phyloP scores from a whole-genome alignment of 2,888 invertebrate genomes.

The Argyresthia goedartella region DNA sequence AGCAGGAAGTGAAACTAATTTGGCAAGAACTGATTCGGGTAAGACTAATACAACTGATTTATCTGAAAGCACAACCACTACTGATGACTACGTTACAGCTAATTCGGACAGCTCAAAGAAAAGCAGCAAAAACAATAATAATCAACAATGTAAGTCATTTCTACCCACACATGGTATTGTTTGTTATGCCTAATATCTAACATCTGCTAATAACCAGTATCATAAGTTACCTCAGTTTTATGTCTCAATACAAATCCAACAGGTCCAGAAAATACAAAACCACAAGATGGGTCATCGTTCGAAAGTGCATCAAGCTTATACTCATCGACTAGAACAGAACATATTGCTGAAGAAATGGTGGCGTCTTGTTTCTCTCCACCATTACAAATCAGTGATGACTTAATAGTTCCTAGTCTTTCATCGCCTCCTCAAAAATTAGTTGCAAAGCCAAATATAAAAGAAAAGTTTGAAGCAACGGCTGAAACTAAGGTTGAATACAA shows the following conservation, averaged over 20 bases:
- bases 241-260: conserved; percentile 8
- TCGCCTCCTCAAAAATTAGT: conserved; percentile 59
- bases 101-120: conserved; percentile 81
- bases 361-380: conserved; percentile 73
- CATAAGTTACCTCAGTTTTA: not conserved
- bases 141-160: not conserved
- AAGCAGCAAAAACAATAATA: conserved; percentile 59
- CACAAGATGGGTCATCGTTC: conserved; percentile 86
- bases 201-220: not conserved
- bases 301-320: conserved; percentile 88
- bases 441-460: conserved; percentile 45
- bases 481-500: conserved; percentile 41
- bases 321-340: conserved; percentile 81
- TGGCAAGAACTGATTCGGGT: conserved; percentile 80
- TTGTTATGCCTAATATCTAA: not conserved
- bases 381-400: conserved; percentile 61
- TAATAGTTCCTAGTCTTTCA: conserved; percentile 54
- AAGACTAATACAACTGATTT: conserved; percentile 81
- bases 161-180: not conserved
- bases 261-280: conserved; percentile 71
- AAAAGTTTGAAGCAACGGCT: conserved; percentile 54
- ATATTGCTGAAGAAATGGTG: conserved; percentile 74
- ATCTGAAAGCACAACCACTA: conserved; percentile 89
- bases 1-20: conserved; percentile 50
- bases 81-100: conserved; percentile 91